A percentile compares a stretch with the other conserved stretches of the same genome.
phyloP scores from a whole-genome alignment of 2,797 vertebrate species.

The Odontamblyopus lacepedii region DNA sequence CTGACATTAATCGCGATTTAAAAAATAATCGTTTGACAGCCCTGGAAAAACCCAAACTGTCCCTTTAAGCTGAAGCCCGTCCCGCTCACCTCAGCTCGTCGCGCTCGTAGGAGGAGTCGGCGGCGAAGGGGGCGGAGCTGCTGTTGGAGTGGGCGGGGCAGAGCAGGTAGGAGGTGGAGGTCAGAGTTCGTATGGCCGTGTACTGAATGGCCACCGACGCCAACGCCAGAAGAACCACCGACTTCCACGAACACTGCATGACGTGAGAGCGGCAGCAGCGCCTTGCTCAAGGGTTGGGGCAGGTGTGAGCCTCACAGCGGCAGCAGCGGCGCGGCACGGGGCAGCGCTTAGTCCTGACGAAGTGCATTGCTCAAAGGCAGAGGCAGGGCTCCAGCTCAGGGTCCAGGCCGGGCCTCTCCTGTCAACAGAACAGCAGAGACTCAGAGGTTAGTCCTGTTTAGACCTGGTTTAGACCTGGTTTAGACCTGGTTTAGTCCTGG shows the following conservation, averaged over 20 bases:
- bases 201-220: slow-evolving; percentile 96
- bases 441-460: background rate
- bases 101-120: slow-evolving; percentile 79
- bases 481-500: background rate
- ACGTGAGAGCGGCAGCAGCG: background rate
- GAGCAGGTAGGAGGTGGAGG: slow-evolving; percentile 90
- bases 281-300: background rate
- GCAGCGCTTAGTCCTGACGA: background rate
- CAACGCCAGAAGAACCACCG: slow-evolving; percentile 93
- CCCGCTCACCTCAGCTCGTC: slow-evolving; percentile 33
- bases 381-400: background rate
- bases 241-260: slow-evolving; percentile 99
- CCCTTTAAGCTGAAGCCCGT: too few relatives aligned
- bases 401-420: background rate
- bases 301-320: background rate
- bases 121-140: slow-evolving; percentile 81
- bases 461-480: background rate
- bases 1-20: too few relatives aligned
- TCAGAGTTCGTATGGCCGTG: slow-evolving; percentile 94
- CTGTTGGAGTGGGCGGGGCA: slow-evolving; percentile 88
- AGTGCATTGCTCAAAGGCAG: background rate
- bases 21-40: too few relatives aligned
- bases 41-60: too few relatives aligned
- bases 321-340: background rate
- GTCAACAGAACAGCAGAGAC: background rate